A percentile compares a stretch with the other conserved stretches of the same genome.
These are phyloP conservation scores for Panurus biarmicus DNA, from an alignment of 2,113 vertebrate species.

Conservation along the genomic window DNA sequence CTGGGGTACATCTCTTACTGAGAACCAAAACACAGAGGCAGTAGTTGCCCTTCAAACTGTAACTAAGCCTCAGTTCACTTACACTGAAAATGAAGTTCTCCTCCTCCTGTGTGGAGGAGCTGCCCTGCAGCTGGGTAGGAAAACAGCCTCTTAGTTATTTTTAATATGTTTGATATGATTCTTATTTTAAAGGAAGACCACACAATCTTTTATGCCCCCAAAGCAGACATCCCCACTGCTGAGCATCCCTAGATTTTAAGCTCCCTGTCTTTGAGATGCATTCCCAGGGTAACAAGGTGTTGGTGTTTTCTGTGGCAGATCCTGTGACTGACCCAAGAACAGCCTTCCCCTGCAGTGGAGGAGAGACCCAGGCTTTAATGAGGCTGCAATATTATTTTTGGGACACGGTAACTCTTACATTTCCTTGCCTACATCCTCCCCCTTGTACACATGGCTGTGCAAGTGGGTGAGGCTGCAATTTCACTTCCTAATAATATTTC, in stretches of 20 bases:
- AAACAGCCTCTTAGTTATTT: neutral
- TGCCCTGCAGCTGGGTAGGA: neutral
- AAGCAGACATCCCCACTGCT: neutral
- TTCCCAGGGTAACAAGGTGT: neutral
- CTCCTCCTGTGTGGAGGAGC: neutral
- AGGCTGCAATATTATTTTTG: slow-evolving; percentile 81
- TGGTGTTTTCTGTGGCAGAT: slow-evolving; percentile 57
- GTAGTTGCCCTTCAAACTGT: neutral
- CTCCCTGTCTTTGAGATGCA: neutral
- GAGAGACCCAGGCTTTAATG: slow-evolving; percentile 76
- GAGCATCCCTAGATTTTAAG: neutral
- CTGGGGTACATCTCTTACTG: neutral
- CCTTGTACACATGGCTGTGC: neutral
- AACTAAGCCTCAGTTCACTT: neutral
- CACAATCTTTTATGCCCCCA: neutral
- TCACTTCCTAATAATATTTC: slow-evolving; percentile 2
- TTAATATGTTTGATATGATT: neutral
- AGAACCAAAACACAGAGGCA: neutral
- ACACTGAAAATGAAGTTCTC: neutral
- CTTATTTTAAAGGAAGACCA: neutral
- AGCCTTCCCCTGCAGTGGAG: slow-evolving; percentile 77
- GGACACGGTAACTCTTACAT: slow-evolving; percentile 71
- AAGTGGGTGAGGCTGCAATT: slow-evolving; percentile 6
- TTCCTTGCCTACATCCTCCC: neutral
- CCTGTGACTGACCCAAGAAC: slow-evolving; percentile 67